A percentile compares a stretch with the other conserved stretches of the same genome.
Conservation (phyloP, 2,797 vertebrate species). For the Diplodus puntazzo region DNA sequence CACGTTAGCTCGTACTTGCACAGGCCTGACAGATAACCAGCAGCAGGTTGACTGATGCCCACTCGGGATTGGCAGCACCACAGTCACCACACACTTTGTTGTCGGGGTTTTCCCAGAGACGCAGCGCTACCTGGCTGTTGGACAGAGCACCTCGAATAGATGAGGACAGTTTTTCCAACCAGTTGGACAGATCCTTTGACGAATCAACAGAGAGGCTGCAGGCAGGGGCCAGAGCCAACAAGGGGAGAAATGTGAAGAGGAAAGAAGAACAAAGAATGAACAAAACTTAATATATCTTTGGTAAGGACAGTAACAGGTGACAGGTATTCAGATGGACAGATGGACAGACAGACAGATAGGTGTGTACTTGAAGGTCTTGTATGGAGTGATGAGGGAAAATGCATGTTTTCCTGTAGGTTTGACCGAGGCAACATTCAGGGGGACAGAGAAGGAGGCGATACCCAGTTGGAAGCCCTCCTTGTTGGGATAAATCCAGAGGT, state of each 20-base stretch:
- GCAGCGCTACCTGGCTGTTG: conserved; percentile 80
- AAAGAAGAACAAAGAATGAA: neutral
- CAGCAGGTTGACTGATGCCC: conserved; percentile 86
- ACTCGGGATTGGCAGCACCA: conserved; percentile 79
- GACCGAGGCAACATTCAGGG: conserved; percentile 80
- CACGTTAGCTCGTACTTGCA: conserved; percentile 68
- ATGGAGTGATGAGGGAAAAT: conserved; percentile 83
- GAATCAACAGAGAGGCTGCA: conserved; percentile 83
- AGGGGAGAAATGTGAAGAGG: too few relatives aligned
- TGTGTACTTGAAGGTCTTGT: conserved; percentile 78
- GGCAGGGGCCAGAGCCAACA: neutral
- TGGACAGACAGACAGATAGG: conserved; percentile 1
- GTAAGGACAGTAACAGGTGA: neutral
- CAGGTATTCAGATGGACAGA: neutral
- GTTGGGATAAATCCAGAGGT: conserved; percentile 85
- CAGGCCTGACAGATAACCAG: conserved; percentile 85
- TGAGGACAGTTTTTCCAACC: conserved; percentile 76
- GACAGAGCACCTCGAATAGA: conserved; percentile 81
- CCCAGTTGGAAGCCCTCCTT: conserved; percentile 84
- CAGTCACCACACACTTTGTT: conserved; percentile 87
- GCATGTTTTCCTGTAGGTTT: conserved; percentile 76
- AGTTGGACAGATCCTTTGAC: conserved; percentile 69
- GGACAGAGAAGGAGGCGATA: conserved; percentile 79
- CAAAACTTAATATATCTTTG: neutral
- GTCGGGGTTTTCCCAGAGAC: conserved; percentile 80